Percentiles rank a stretch among this genome's conserved stretches.
phyloP scores from a whole-genome alignment of 1,140 invertebrate genomes.

The Tribolium castaneum region DNA sequence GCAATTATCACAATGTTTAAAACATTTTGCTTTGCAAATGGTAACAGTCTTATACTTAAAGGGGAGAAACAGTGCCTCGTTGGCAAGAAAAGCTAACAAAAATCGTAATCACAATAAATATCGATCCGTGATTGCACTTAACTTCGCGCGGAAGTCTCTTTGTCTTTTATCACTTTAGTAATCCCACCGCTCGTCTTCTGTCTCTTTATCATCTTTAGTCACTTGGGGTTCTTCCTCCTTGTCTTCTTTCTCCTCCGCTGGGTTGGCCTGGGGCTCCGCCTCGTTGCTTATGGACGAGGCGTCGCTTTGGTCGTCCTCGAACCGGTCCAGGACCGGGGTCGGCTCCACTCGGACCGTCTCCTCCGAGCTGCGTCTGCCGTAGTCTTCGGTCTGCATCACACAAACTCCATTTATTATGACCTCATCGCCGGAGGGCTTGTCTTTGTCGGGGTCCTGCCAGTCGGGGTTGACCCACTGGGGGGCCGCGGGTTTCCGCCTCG shows the following conservation, averaged over 20 bases:
- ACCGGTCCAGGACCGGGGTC: slow-evolving; percentile 72
- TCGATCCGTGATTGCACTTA: slow-evolving; percentile 59
- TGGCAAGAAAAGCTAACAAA: slow-evolving; percentile 46
- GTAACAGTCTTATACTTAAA: slow-evolving; percentile 65
- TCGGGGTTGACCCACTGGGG: slow-evolving; percentile 98
- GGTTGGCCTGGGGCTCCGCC: slow-evolving; percentile 53
- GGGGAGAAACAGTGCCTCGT: slow-evolving; percentile 39
- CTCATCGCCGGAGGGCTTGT: slow-evolving; percentile 72
- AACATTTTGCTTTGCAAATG: slow-evolving; percentile 60
- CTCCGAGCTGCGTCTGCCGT: slow-evolving; percentile 72
- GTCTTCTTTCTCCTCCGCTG: slow-evolving; percentile 46
- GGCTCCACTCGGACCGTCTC: slow-evolving; percentile 80
- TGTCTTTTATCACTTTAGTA: slow-evolving; percentile 55
- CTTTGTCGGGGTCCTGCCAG: slow-evolving; percentile 79
- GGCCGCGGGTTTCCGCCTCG: slow-evolving; percentile 89
- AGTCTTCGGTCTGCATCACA: slow-evolving; percentile 85
- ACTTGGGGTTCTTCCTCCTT: slow-evolving; percentile 36
- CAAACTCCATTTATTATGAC: slow-evolving; percentile 93
- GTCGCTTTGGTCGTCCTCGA: slow-evolving; percentile 70
- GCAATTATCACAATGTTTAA: slow-evolving; percentile 61
- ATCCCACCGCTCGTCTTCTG: slow-evolving; percentile 64
- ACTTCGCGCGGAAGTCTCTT: slow-evolving; percentile 46
- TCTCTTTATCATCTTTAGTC: slow-evolving; percentile 56
- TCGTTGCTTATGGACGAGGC: slow-evolving; percentile 67
- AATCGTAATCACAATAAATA: slow-evolving; percentile 58